Evolutionary conservation across 2,888 invertebrate species (phyloP), one percentile per base, ranked within the genome.

Genomic region (Dilophus febrilis): DNA sequence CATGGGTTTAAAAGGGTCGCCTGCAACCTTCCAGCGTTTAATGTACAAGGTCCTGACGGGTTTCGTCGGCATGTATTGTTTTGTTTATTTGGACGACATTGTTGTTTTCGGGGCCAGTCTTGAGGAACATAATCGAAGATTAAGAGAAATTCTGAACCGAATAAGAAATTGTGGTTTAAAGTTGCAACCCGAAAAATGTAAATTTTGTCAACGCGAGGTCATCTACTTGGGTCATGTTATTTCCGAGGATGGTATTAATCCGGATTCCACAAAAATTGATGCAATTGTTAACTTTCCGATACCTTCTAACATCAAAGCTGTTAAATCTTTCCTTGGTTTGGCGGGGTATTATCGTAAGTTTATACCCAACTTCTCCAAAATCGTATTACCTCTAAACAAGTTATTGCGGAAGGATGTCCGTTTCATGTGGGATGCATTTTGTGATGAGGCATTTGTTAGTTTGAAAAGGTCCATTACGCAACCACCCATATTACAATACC

Each of bases 1-100:
- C 1, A 56, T 61, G 45, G 60, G 56, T 2, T 49, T 17, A 17
- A 12, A n/a, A 38, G 48, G 49, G 12, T 50, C 51, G 1, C 53
- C 53, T 1, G 45, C 50, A 1, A 52, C 50, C 1, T 56, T 56
- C 40, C 50, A 51, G 33, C 35, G 50, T 4, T 31, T 52, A 6
- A 55, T 56, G 52, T 51, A 56, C 35, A 36, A 38, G 6, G 46
- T 50, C 3, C 43, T 54, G 8, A 38, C 44, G 3, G 52, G 49
- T 1, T 36, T 53, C 19, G 36, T 40, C 11, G 40, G 45, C 11
- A 31, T 38, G 19, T 22, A 31, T 16, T 41, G 47, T 39, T 39
- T 46, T 22, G 30, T 39, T 16, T 43, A 44, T 40, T 29, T 55
- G 7, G 55, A 57, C 33, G 54, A 57, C 42, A 47, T 54, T 6